Base-by-base conservation (phyloP, 2,113 vertebrate genomes). In the Planiliza haematocheilus region DNA sequence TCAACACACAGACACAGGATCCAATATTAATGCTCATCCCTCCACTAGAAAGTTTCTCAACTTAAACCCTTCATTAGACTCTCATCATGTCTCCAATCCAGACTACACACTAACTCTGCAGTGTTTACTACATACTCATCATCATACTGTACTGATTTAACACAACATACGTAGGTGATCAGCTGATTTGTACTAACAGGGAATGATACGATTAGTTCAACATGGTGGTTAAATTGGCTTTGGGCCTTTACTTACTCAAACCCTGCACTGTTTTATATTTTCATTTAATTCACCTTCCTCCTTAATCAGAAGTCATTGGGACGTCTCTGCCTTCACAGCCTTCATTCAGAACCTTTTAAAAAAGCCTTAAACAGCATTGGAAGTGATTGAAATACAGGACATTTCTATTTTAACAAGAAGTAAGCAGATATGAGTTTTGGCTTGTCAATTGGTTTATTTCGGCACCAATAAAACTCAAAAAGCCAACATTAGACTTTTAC, bases 341-440 rank as follows among this genome's bases (percentile, higher is more conserved):
- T 53, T 13, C 10, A 17, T n/a, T 70, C 1, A n/a, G 21, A 3
- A 3, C 24, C 3, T 38, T 30, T 30, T 16, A 51, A 45, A 62
- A 14, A 42, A 65, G 65, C 65, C 71, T 69, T 74, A 63, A 68
- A 43, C 34, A 16, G 21, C 36, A 56, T 43, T 43, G 16, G 7
- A 55, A 24, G 18, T 12, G 8, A 30, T 30, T 30, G 5, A 30
- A 30, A 30, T 2, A 30, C 2, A 30, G 24, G 5, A 3, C 24
- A 30, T 30, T 30, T 30, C 24, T 30, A 30, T 30, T 30, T 30
- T 30, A 30, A 30, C 24, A 30, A 30, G n/a, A n/a, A n/a, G n/a
- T n/a, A n/a, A n/a, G n/a, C n/a, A n/a, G n/a, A n/a, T n/a, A n/a
- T n/a, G n/a, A 30, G 24, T 30, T 30, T 30, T 30, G 5, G 24